These are phyloP conservation scores for Trichomycterus rosablanca DNA, from an alignment of 2,113 vertebrate genomes.

Conservation along the genomic window DNA sequence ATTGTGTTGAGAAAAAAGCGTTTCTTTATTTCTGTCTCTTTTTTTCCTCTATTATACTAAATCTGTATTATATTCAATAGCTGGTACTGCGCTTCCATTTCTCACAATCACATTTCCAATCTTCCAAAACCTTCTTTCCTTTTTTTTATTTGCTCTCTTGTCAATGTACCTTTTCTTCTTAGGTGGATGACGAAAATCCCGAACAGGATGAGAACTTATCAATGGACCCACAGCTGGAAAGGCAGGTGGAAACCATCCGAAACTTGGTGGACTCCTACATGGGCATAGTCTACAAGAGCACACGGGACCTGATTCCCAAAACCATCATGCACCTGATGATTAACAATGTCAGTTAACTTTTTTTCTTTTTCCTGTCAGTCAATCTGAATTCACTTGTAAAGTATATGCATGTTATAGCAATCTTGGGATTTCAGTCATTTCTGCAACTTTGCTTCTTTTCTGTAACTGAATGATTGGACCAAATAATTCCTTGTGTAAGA, in stretches of 20 bases:
- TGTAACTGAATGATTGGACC: too few species aligned
- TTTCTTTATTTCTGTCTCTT: too few species aligned
- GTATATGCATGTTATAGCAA: too few species aligned
- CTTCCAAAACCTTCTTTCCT: too few species aligned
- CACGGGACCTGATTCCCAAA: constrained; percentile 85
- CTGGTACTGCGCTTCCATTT: background rate
- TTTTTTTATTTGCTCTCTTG: background rate
- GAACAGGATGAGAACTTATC: constrained; percentile 74
- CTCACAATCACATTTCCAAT: too few species aligned
- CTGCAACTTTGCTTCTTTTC: too few species aligned
- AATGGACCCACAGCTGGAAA: constrained; percentile 85
- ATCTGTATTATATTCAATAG: background rate
- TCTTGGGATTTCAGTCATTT: too few species aligned
- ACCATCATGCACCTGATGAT: constrained; percentile 92
- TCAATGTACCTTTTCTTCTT: background rate
- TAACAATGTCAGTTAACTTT: constrained; percentile 69
- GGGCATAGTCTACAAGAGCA: constrained; percentile 85
- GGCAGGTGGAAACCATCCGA: constrained; percentile 89
- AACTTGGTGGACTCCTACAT: constrained; percentile 92
- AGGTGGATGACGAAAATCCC: constrained; percentile 74
- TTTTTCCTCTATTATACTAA: constrained; percentile 8
- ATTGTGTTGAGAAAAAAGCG: too few species aligned
- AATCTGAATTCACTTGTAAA: background rate
- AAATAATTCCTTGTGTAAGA: too few species aligned
- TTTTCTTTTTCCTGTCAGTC: background rate